Evolutionary conservation across 2,888 invertebrate species (phyloP).

Genomic region (Alviniconcha strummeri): DNA sequence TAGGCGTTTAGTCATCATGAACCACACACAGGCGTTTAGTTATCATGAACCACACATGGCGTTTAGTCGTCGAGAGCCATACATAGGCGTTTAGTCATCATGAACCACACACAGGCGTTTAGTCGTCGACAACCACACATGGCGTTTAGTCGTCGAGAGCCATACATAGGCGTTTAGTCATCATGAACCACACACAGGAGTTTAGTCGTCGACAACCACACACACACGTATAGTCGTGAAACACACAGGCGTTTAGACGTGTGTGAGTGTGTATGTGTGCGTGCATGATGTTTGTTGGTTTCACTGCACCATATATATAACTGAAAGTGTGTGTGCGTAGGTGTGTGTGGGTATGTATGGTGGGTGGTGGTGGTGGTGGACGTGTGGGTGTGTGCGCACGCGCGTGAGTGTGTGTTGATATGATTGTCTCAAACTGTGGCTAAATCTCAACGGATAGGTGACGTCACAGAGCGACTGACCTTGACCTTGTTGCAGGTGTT

Average conservation of each 20-base stretch:
- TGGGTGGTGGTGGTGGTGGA: too few species aligned
- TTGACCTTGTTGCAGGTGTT: conserved; percentile 31
- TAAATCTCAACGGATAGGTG: too few species aligned
- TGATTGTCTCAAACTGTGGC: too few species aligned
- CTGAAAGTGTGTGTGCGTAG: too few species aligned
- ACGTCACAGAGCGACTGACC: neutral
- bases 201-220: neutral
- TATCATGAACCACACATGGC: neutral
- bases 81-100: neutral
- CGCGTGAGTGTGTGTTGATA: too few species aligned
- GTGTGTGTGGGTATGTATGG: too few species aligned
- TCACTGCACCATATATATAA: too few species aligned
- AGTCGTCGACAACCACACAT: too few species aligned
- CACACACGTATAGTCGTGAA: neutral
- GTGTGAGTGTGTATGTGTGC: neutral
- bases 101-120: too few species aligned
- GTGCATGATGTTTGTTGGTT: neutral
- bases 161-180: neutral
- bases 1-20: neutral
- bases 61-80: too few species aligned
- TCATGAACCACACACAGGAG: neutral
- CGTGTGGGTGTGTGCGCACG: too few species aligned
- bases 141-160: too few species aligned
- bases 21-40: neutral
- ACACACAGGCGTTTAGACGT: neutral